Evolutionary conservation across 2,113 vertebrate genomes (phyloP), one percentile per base, ranked within the genome.

Genomic region (Strix uralensis): DNA sequence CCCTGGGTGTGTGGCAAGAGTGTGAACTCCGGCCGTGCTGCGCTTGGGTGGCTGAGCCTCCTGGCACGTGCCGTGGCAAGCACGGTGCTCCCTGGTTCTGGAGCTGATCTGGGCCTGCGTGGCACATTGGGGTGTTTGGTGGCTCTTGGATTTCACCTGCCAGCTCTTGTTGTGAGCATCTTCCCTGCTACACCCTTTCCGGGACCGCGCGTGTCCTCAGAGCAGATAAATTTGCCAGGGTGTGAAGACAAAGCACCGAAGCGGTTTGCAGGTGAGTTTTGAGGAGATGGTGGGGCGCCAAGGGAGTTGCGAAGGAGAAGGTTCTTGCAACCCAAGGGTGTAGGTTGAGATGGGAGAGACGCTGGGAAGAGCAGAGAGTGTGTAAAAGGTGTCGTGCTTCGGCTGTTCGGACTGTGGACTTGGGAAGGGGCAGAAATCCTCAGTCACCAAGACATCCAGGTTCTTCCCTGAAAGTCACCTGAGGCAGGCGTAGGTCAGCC

Each of bases 151-250:
- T 81, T 71, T 67, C 21, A 2, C 25, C 49, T 22, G 25, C 34
- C n/a, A 9, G 3, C 47, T 78, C 22, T 3, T 9, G 1, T 5
- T 20, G 36, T 20, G 54, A 18, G 36, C 47, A n/a, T 46, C 66
- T 65, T 71, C 49, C 27, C 62, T 62, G 7, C 34, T 9, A 3
- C 0, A 12, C 15, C 46, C 57, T 18, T 32, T 15, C n/a, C 1
- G 0, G 32, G 52, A 10, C 63, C 4, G 21, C 3, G 2, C 5
- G 1, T 6, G 23, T n/a, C 70, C 44, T 40, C 26, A 10, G 0
- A 1, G 70, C 9, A 0, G 3, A 6, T 22, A 14, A 8, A 36
- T 81, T 66, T 55, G 47, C 40, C 34, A 19, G 42, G 38, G 18
- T 47, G 74, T 18, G 29, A 69, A 40, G 78, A 57, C 70, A 46